Evolutionary conservation across 2,888 invertebrate species (phyloP), one percentile per base, ranked within the genome.

Genomic region (Saturnia japonica): DNA sequence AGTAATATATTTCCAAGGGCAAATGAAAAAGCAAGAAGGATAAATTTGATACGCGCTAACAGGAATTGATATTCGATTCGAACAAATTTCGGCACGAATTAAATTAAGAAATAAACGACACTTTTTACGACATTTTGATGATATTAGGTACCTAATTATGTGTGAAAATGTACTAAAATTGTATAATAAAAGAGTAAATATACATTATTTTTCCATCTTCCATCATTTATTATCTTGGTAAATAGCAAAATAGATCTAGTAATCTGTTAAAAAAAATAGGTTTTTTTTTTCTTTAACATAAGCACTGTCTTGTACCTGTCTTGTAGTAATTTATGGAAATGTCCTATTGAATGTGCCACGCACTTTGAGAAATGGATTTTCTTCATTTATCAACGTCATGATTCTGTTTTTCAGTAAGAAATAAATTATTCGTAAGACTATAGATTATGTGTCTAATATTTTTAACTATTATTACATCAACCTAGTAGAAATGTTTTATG

Each of bases 341-440:
- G 78, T 82, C 77, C 77, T 80, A 84, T 83, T 82, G 80, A 82
- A 84, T 80, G 78, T 79, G 75, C 78, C 78, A 84, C 82, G 86
- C 86, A 88, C 87, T 88, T 85, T 84, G 80, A 82, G 85, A 87
- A 87, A 88, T 88, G 87, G 86, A 85, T 85, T 82, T 87, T 82
- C 78, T 83, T 83, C 86, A 89, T 89, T 87, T 85, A 80, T 88
- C 88, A 87, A 85, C 74, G 88, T 87, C 88, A 81, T 74, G 74
- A 82, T 83, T 77, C 76, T 81, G 80, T 83, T 84, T 81, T 81
- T 79, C 79, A 80, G 74, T 75, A 74, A 79, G 76, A 75, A 79
- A 80, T 77, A 74, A 74, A 80, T 78, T 74, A 78, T 78, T 78
- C 72, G 72, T 76, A 77, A 69, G 74, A 75, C 69, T 75, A 76